Conservation (phyloP, 2,797 vertebrate genomes). For the Delichon dasypus region DNA sequence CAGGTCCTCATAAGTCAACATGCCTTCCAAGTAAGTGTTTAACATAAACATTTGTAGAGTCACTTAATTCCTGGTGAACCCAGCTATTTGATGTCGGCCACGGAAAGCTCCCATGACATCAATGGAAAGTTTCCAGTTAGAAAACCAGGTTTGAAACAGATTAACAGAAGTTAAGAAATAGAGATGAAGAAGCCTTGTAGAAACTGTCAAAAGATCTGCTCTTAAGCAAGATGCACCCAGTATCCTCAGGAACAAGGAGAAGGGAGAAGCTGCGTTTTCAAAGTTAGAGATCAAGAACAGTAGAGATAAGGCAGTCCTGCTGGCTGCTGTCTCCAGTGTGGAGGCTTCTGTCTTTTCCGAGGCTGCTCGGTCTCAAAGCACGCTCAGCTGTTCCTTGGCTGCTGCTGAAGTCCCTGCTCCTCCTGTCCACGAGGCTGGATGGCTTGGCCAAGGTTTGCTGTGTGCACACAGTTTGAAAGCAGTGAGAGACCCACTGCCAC, state of each 20-base stretch:
- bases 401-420: not conserved
- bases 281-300: accelerated
- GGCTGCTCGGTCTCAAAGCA: not conserved
- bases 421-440: not conserved
- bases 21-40: conserved; percentile 44
- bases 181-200: not conserved
- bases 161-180: not conserved
- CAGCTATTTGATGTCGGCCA: conserved; percentile 5
- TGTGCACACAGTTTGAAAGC: not conserved
- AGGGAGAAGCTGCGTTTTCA: not conserved
- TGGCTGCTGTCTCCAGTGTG: not conserved
- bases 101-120: conserved; percentile 22
- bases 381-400: not conserved
- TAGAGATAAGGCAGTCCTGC: not conserved
- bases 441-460: not conserved
- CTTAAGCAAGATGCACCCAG: not conserved
- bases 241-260: not conserved
- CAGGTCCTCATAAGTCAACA: conserved; percentile 12
- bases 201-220: not conserved
- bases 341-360: not conserved
- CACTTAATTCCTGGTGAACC: conserved; percentile 44
- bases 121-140: conserved; percentile 38
- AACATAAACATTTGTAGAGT: conserved; percentile 60
- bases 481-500: not conserved
- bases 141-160: not conserved